A percentile compares a stretch with the other conserved stretches of the same genome.
phyloP scores from a whole-genome alignment of 2,888 invertebrate species.

The Gari tellinella region DNA sequence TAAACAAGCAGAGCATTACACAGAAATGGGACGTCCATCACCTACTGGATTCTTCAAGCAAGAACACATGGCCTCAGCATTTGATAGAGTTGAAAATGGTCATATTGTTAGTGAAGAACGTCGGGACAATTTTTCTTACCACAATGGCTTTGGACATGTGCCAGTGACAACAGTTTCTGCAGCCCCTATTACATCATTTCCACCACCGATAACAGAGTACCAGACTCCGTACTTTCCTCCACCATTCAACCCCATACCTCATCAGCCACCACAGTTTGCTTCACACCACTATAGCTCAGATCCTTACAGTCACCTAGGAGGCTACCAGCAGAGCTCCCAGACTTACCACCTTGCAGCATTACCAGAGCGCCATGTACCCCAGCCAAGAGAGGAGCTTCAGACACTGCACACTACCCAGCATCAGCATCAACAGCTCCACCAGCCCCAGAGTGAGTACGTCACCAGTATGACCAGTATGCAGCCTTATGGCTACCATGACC shows the following conservation, averaged over 20 bases:
- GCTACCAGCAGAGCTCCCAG: conserved; percentile 27
- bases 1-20: conserved; percentile 31
- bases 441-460: conserved; percentile 18
- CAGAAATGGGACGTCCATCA: conserved; percentile 41
- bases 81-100: conserved; percentile 52
- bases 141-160: conserved; percentile 21
- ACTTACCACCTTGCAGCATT: conserved; percentile 44
- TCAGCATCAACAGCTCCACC: conserved; percentile 22
- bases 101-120: conserved; percentile 31
- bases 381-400: conserved; percentile 30
- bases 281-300: conserved; percentile 43
- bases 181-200: conserved; percentile 40
- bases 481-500: conserved; percentile 17
- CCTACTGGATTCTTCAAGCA: conserved; percentile 41
- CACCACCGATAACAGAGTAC: conserved; percentile 49
- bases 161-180: conserved; percentile 22
- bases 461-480: conserved; percentile 3
- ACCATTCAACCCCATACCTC: conserved; percentile 56
- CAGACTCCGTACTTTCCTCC: conserved; percentile 67
- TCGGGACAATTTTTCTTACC: conserved; percentile 32
- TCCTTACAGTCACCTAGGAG: conserved; percentile 28
- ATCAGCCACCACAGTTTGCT: conserved; percentile 55
- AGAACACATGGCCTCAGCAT: conserved; percentile 41
- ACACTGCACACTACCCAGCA: conserved; percentile 22
- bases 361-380: conserved; percentile 26